Percentiles rank a stretch among this genome's conserved stretches.
Conservation (phyloP, 2,888 invertebrate species). For the Parnassius smintheus region DNA sequence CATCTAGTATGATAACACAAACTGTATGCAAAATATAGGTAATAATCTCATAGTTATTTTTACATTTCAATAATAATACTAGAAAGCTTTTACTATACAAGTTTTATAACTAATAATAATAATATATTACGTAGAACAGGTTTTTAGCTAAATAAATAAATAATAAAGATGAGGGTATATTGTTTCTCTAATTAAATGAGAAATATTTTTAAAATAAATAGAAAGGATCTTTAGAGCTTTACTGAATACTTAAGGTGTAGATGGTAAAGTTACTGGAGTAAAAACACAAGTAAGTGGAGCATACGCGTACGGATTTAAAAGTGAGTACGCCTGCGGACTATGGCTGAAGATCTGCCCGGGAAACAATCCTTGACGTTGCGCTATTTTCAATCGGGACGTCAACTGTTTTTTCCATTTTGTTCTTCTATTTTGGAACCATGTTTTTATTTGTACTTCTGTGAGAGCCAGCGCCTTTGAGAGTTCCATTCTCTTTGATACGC, state of each 20-base stretch:
- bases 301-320: slow-evolving; percentile 83
- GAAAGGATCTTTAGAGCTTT: too few relatives aligned
- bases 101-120: too few relatives aligned
- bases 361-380: slow-evolving; percentile 91
- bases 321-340: slow-evolving; percentile 81
- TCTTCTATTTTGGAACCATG: slow-evolving; percentile 97
- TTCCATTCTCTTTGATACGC: slow-evolving; percentile 97
- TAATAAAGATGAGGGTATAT: too few relatives aligned
- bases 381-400: slow-evolving; percentile 93
- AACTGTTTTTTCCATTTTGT: slow-evolving; percentile 99
- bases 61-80: too few relatives aligned
- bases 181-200: too few relatives aligned
- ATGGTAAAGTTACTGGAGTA: slow-evolving; percentile 74
- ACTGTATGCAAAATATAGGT: too few relatives aligned
- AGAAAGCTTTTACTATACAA: too few relatives aligned
- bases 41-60: too few relatives aligned
- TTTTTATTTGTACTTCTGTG: slow-evolving; percentile 97
- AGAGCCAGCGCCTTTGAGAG: slow-evolving; percentile 92
- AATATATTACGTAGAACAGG: too few relatives aligned
- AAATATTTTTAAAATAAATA: too few relatives aligned
- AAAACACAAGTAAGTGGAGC: slow-evolving; percentile 83
- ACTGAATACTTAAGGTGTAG: slow-evolving; percentile 47
- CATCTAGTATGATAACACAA: too few relatives aligned
- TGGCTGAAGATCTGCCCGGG: slow-evolving; percentile 85
- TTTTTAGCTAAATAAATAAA: too few relatives aligned